Evolutionary conservation across 2,888 invertebrate genomes (phyloP).

Genomic region (Diarsia dahlii): DNA sequence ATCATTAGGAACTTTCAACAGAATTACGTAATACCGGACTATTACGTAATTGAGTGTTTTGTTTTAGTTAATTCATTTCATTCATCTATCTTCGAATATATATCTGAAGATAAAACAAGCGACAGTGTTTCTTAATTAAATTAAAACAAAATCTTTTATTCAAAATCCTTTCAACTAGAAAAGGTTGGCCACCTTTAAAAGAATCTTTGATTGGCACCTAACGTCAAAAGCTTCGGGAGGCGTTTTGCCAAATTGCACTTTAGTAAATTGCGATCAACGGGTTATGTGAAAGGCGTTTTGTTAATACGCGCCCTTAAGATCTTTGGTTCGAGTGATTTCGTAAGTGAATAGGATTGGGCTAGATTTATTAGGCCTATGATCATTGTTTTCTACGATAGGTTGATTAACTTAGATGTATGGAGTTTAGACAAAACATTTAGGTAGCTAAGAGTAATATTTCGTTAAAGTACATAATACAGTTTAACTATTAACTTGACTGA

Average conservation of each 20-base stretch:
- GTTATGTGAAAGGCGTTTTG: conserved; percentile 54
- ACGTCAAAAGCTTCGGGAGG: conserved; percentile 58
- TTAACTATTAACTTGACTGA: no score
- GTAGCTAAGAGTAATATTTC: background rate
- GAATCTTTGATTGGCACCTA: conserved; percentile 71
- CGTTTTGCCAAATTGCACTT: conserved; percentile 74
- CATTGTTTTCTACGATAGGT: conserved; percentile 15
- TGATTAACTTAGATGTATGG: background rate
- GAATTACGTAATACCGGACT: no score
- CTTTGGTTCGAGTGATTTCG: conserved; percentile 27
- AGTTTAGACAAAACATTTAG: background rate
- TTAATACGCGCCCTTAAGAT: conserved; percentile 53
- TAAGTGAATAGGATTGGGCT: conserved; percentile 27
- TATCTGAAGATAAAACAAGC: background rate
- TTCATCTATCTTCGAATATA: background rate
- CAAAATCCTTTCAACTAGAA: conserved; percentile 23
- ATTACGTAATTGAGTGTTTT: background rate
- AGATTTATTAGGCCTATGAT: conserved; percentile 40
- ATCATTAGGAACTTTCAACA: no score
- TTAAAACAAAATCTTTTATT: conserved; percentile 39
- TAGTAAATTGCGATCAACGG: conserved; percentile 71
- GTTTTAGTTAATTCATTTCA: background rate
- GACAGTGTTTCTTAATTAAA: conserved; percentile 6
- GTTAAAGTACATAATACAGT: background rate
- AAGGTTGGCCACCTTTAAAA: conserved; percentile 59